Conservation (phyloP, 2,888 invertebrate genomes). For the Lumbricus terrestris region DNA sequence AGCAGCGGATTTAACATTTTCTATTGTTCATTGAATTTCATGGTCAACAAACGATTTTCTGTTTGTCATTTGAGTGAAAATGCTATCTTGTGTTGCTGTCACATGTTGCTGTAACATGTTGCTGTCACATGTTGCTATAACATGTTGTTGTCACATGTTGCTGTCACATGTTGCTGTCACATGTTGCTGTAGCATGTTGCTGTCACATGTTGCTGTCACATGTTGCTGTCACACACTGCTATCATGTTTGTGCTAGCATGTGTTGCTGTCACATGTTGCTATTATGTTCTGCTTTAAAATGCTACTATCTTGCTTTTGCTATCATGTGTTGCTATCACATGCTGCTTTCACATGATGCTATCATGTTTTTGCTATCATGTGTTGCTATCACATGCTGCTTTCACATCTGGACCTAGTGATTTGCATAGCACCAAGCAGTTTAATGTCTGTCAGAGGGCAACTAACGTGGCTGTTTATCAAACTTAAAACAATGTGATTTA, state of each 20-base stretch:
- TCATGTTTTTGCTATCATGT: neutral
- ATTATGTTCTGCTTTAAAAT: neutral
- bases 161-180: neutral
- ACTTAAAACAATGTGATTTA: neutral
- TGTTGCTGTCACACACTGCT: neutral
- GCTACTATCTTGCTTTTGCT: neutral
- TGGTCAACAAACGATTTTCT: neutral
- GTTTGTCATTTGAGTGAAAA: neutral
- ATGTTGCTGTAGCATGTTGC: neutral
- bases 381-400: neutral
- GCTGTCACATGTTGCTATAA: neutral
- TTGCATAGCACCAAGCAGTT: neutral
- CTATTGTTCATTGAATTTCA: too few species aligned
- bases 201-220: too few species aligned
- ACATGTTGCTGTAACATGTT: neutral
- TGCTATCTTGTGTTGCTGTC: neutral
- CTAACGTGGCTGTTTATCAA: neutral
- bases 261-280: neutral
- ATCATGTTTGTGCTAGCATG: neutral
- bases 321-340: neutral
- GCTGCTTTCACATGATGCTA: neutral
- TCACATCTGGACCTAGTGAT: neutral
- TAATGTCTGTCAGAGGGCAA: neutral
- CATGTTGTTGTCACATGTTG: neutral
- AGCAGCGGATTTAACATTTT: slow-evolving; percentile 39